phyloP scores from a whole-genome alignment of 2,888 invertebrate species.

The Xylophagus ater region DNA sequence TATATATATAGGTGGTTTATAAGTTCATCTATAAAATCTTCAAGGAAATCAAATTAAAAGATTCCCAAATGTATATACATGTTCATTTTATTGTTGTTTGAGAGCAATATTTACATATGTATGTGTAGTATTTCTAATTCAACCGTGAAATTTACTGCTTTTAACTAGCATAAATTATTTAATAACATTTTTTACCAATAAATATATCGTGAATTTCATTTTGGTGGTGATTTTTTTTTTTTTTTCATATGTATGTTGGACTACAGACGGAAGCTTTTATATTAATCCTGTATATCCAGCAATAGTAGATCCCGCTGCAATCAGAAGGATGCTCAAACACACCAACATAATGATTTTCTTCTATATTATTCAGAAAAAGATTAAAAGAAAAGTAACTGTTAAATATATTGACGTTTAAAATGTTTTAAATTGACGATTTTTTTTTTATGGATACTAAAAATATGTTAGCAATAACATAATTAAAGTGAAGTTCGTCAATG shows the following conservation, averaged over 20 bases:
- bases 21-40: no score
- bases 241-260: no score
- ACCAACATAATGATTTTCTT: constrained; percentile 91
- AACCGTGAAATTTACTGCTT: constrained; percentile 15
- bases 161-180: constrained; percentile 14
- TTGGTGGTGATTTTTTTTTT: no score
- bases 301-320: constrained; percentile 56
- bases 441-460: neutral
- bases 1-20: no score
- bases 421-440: constrained; percentile 7
- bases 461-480: neutral
- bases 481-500: constrained; percentile 12
- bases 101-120: no score
- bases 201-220: no score
- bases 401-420: constrained; percentile 12
- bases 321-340: constrained; percentile 70
- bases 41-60: no score
- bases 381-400: constrained; percentile 20
- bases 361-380: constrained; percentile 46
- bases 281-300: constrained; percentile 51
- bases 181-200: no score
- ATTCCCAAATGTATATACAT: no score
- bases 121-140: no score
- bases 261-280: no score
- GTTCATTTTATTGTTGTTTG: no score